Conservation (phyloP, 2,888 invertebrate genomes). For the Xestia rhomboidea region DNA sequence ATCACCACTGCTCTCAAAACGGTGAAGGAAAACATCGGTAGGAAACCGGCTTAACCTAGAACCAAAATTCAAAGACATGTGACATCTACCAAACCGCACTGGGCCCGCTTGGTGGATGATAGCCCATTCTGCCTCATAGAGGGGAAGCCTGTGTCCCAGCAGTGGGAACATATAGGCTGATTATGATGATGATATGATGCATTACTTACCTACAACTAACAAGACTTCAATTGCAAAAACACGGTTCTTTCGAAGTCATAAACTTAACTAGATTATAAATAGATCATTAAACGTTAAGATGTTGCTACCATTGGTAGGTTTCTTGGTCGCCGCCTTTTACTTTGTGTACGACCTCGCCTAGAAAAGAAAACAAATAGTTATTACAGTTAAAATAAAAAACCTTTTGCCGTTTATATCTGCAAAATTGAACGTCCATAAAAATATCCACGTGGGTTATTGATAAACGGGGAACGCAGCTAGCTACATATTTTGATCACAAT, state of each 20-base stretch:
- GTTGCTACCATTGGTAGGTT: not conserved
- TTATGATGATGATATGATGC: no score
- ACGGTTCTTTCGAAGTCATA: not conserved
- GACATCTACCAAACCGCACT: no score
- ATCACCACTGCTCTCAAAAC: no score
- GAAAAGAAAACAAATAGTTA: not conserved
- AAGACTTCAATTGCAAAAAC: not conserved
- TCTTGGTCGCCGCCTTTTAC: conserved; percentile 14
- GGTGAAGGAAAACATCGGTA: no score
- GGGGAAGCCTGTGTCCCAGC: no score
- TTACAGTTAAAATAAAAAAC: not conserved
- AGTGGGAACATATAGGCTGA: no score
- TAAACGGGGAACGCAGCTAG: not conserved
- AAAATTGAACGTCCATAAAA: not conserved
- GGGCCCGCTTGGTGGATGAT: no score
- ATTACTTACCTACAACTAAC: not conserved
- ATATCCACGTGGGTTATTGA: not conserved
- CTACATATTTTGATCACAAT: not conserved
- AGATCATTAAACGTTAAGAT: not conserved
- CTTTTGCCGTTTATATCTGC: not conserved
- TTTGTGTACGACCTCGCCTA: conserved; percentile 28
- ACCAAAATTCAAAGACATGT: no score
- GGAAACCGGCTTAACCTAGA: no score
- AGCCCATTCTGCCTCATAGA: no score
- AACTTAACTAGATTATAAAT: conserved; percentile 7